These are phyloP conservation scores for Fistularia commersonii DNA, from an alignment of 2,797 vertebrate genomes.

Conservation along the genomic window DNA sequence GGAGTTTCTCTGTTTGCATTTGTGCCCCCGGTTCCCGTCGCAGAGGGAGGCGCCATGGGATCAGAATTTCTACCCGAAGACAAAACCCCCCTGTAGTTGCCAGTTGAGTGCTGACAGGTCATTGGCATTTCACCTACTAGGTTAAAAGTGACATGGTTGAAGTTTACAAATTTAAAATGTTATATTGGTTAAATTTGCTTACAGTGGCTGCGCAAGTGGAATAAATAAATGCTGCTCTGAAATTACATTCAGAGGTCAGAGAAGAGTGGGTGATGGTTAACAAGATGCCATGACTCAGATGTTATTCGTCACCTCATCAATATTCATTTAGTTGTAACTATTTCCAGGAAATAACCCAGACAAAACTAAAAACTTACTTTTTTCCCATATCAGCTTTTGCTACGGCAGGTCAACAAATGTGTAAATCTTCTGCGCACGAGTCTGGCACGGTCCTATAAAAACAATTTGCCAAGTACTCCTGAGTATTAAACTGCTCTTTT, in stretches of 20 bases:
- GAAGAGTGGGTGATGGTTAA: constrained; percentile 17
- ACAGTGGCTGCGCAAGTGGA: not conserved
- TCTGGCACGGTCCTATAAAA: constrained; percentile 39
- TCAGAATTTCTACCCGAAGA: constrained; percentile 26
- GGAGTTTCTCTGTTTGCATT: constrained; percentile 17
- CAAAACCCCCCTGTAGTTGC: constrained; percentile 12
- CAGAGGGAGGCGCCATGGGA: not conserved
- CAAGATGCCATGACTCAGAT: not conserved
- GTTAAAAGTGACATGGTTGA: constrained; percentile 17
- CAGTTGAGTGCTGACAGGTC: constrained; percentile 31
- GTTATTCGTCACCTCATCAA: constrained; percentile 23
- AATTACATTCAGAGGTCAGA: constrained; percentile 35
- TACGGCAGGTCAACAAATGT: constrained; percentile 38
- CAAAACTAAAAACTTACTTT: constrained; percentile 10
- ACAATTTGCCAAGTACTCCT: constrained; percentile 41
- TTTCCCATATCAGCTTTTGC: constrained; percentile 18
- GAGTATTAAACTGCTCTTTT: constrained; percentile 28
- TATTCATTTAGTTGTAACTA: constrained; percentile 39
- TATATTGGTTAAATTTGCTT: constrained; percentile 1
- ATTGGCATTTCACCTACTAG: constrained; percentile 31
- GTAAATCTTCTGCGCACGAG: constrained; percentile 34
- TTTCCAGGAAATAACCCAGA: constrained; percentile 2
- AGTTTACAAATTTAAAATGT: not conserved
- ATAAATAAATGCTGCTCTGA: constrained; percentile 3
- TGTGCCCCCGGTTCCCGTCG: constrained; percentile 11